Conservation (phyloP, 2,888 invertebrate genomes). For the Megamerina dolium region DNA sequence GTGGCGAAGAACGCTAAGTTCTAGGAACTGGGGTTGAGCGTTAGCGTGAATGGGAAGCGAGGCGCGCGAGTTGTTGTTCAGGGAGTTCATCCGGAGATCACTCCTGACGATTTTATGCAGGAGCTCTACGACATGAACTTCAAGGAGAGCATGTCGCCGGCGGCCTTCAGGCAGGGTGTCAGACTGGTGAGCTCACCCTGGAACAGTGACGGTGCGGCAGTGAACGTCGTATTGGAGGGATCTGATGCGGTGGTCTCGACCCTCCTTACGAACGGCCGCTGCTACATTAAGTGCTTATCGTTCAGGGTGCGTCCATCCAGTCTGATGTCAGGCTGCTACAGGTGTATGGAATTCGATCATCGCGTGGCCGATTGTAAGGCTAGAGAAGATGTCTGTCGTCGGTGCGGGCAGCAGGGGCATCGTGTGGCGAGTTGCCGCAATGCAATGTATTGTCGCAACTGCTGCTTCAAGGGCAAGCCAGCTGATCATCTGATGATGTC, state of each 20-base stretch:
- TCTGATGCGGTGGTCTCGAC: neutral
- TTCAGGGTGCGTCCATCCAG: conserved; percentile 8
- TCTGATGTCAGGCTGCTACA: conserved; percentile 9
- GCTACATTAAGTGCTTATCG: conserved; percentile 12
- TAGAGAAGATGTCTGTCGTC: conserved; percentile 9
- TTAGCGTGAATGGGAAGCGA: neutral
- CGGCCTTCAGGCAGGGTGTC: conserved; percentile 5
- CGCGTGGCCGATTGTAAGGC: conserved; percentile 12
- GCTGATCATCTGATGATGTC: conserved; percentile 19
- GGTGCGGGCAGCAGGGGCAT: conserved; percentile 10
- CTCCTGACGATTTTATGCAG: conserved; percentile 10
- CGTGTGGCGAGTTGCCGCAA: conserved; percentile 5
- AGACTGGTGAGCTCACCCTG: conserved; percentile 11
- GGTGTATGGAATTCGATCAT: conserved; percentile 16
- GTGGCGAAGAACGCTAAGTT: conserved; percentile 15
- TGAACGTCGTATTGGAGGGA: conserved; percentile 9
- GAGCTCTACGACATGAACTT: conserved; percentile 12
- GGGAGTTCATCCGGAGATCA: conserved; percentile 12
- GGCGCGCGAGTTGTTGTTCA: conserved; percentile 8
- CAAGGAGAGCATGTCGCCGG: neutral
- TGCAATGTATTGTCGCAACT: conserved; percentile 16
- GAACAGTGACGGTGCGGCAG: neutral
- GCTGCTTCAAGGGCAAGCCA: conserved; percentile 13
- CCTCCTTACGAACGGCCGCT: neutral
- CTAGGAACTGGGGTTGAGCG: conserved; percentile 7